Conservation (phyloP, 2,797 vertebrate species). For the Paguma larvata region DNA sequence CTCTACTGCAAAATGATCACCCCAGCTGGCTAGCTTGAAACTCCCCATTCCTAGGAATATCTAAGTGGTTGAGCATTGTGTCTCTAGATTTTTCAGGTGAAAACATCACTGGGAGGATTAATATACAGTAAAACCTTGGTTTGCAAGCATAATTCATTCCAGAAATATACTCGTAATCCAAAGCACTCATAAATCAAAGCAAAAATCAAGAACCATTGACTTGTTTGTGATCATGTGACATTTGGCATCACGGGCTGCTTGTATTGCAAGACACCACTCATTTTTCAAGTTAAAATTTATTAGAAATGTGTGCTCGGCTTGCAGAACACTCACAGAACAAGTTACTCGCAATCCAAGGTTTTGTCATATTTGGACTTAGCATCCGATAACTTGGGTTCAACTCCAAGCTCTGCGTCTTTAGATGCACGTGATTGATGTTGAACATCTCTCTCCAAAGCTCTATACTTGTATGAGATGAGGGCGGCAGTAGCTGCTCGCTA, state of each 20-base stretch:
- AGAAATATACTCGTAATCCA: too few relatives aligned
- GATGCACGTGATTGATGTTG: neutral
- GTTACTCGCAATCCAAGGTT: too few relatives aligned
- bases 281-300: too few relatives aligned
- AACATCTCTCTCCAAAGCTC: neutral
- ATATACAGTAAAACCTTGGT: too few relatives aligned
- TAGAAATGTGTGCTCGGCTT: too few relatives aligned
- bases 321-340: too few relatives aligned
- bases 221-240: too few relatives aligned
- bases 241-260: too few relatives aligned
- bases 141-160: too few relatives aligned
- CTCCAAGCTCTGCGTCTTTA: neutral
- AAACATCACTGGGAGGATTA: neutral
- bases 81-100: neutral
- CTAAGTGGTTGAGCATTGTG: neutral
- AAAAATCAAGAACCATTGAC: too few relatives aligned
- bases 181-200: too few relatives aligned
- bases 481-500: fast-evolving
- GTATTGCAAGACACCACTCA: too few relatives aligned
- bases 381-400: neutral
- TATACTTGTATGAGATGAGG: neutral
- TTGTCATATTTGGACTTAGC: neutral
- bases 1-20: neutral
- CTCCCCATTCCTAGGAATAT: neutral
- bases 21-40: neutral